These are phyloP conservation scores for Andrena flavipes DNA, from an alignment of 2,888 invertebrate genomes.

Conservation along the genomic window DNA sequence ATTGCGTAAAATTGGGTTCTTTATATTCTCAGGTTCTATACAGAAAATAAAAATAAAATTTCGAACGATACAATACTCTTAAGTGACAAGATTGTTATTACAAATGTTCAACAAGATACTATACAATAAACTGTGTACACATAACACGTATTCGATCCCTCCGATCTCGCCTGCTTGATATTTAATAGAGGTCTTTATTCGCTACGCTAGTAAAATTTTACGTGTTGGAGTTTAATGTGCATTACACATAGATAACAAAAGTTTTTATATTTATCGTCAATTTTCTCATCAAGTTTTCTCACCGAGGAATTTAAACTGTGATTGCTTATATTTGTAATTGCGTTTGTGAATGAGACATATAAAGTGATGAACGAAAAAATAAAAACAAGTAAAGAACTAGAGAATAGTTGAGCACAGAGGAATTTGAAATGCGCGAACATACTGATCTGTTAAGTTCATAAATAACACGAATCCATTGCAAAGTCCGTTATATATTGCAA, in stretches of 20 bases:
- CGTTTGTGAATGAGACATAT: background rate
- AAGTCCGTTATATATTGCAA: conserved; percentile 22
- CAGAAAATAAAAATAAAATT: conserved; percentile 27
- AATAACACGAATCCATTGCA: conserved; percentile 36
- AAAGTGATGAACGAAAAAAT: conserved; percentile 20
- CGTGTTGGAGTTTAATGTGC: conserved; percentile 62
- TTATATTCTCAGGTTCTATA: conserved; percentile 31
- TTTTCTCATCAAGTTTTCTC: conserved; percentile 22
- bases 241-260: conserved; percentile 68
- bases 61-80: conserved; percentile 48
- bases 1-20: conserved; percentile 29
- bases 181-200: conserved; percentile 45
- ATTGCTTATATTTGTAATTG: conserved; percentile 23
- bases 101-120: conserved; percentile 81
- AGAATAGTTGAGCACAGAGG: conserved; percentile 38
- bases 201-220: conserved; percentile 35
- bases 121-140: conserved; percentile 82
- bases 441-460: conserved; percentile 3
- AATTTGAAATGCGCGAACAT: conserved; percentile 11
- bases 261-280: conserved; percentile 29
- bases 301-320: conserved; percentile 25
- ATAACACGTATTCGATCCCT: conserved; percentile 76
- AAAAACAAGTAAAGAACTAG: background rate
- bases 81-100: conserved; percentile 73
- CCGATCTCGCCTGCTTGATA: conserved; percentile 57